phyloP scores from a whole-genome alignment of 2,113 vertebrate genomes.

The Phodopus roborovskii region DNA sequence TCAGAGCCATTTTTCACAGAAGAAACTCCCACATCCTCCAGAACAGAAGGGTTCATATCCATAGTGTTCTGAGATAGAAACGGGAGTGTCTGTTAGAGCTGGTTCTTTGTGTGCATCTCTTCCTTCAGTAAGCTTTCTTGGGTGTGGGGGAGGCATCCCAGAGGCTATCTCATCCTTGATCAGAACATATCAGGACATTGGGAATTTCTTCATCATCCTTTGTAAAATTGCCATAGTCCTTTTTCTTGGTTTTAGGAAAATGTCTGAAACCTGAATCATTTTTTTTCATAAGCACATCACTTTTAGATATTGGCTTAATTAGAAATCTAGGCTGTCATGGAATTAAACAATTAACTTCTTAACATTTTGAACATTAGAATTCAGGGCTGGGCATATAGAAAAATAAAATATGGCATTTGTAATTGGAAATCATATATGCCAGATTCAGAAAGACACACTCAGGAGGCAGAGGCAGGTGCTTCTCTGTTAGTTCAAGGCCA shows the following conservation, averaged over 20 bases:
- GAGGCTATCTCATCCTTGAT: conserved; percentile 14
- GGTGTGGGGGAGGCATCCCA: neutral
- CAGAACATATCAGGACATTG: neutral
- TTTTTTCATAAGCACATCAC: neutral
- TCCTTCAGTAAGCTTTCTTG: neutral
- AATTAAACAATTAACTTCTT: conserved; percentile 16
- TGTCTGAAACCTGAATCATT: neutral
- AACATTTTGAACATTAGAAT: neutral
- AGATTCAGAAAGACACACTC: neutral
- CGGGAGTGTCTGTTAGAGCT: neutral
- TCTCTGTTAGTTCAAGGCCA: neutral
- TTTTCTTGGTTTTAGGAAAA: conserved; percentile 15
- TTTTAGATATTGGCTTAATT: neutral
- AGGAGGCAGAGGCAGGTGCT: neutral
- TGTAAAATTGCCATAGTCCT: conserved; percentile 12
- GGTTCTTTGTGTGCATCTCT: neutral
- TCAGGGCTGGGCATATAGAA: neutral
- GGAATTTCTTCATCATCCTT: neutral
- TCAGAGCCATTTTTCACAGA: neutral
- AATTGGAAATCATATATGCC: neutral
- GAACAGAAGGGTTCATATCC: neutral
- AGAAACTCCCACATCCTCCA: neutral
- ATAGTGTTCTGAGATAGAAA: neutral
- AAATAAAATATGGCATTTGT: neutral
- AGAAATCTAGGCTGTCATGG: neutral